These are phyloP conservation scores for Hylia prasina DNA, from an alignment of 2,113 vertebrate species.

Conservation along the genomic window DNA sequence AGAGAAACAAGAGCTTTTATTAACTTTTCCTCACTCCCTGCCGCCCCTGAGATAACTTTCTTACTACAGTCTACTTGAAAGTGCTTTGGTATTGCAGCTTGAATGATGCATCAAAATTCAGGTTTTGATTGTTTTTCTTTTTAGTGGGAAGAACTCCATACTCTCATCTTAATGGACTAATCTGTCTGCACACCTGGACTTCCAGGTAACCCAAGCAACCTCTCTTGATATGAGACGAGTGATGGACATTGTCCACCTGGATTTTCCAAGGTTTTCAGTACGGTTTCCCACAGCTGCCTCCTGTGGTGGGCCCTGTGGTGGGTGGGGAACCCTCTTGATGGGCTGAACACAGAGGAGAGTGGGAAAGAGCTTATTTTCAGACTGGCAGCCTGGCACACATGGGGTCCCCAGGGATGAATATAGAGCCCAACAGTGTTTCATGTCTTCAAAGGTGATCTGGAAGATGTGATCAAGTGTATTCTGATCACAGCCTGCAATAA, in stretches of 20 bases:
- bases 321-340: background rate
- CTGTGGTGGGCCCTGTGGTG: accelerated
- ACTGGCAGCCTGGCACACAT: background rate
- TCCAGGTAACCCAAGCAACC: background rate
- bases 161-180: background rate
- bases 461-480: background rate
- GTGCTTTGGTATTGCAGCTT: background rate
- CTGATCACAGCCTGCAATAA: too few relatives aligned
- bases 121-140: background rate
- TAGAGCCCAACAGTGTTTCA: background rate
- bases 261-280: background rate
- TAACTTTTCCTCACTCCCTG: background rate
- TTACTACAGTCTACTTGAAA: background rate
- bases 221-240: background rate
- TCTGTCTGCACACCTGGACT: background rate
- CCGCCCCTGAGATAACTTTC: background rate
- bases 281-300: background rate
- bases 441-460: background rate
- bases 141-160: background rate
- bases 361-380: background rate
- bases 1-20: background rate
- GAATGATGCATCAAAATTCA: background rate
- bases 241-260: background rate
- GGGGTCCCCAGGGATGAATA: background rate
- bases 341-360: accelerated